Percentiles rank a stretch among this genome's conserved stretches.
Conservation (phyloP, 2,113 vertebrate species). For the Nanger granti region DNA sequence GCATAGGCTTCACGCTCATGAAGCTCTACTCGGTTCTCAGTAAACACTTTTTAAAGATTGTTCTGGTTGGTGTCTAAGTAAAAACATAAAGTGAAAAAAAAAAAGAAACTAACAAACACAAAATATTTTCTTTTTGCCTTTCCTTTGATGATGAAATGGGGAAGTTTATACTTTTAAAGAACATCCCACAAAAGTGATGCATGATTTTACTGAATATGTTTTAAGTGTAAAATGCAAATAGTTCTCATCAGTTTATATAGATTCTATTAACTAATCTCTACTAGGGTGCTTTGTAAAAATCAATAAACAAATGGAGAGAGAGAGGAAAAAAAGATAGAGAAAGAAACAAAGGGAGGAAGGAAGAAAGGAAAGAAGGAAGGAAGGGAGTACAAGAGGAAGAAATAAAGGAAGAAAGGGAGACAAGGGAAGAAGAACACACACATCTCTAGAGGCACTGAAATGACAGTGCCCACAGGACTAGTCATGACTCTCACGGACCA, state of each 20-base stretch:
- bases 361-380: no score
- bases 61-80: not conserved
- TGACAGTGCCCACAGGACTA: not conserved
- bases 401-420: not conserved
- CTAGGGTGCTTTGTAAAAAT: not conserved
- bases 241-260: not conserved
- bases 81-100: not conserved
- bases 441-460: not conserved
- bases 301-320: not conserved
- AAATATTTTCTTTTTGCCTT: not conserved
- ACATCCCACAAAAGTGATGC: not conserved
- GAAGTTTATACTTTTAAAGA: not conserved
- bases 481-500: not conserved
- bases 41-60: not conserved
- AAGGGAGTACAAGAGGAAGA: not conserved
- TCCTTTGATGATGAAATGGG: not conserved
- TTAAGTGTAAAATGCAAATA: not conserved
- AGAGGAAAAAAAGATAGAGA: no score
- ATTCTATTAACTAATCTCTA: not conserved
- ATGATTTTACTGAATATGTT: not conserved
- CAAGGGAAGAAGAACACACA: not conserved
- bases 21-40: not conserved
- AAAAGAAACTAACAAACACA: not conserved
- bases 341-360: not conserved
- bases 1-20: not conserved